Evolutionary conservation across 2,797 vertebrate genomes (phyloP), one percentile per base, ranked within the genome.

Genomic region (Bradypus variegatus): DNA sequence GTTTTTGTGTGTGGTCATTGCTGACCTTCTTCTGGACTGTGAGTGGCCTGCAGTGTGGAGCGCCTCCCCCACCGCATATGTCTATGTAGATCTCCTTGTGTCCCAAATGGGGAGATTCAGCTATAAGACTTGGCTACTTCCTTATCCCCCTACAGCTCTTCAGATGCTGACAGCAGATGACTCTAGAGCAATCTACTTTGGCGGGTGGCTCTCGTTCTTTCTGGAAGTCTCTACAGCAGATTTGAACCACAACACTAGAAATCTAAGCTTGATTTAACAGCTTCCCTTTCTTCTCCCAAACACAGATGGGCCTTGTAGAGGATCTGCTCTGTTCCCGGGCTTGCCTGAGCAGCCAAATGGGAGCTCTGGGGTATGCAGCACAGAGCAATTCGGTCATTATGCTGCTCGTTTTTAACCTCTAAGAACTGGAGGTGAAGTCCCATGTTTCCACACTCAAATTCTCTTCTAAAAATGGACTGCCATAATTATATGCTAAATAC

Each of bases 401-500:
- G 25, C 85, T 77, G 92, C 90, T 92, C 36, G 55, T 76, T 96
- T 95, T 96, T 94, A 96, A 96, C 96, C 95, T 96, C 95, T 92
- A 90, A 96, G 96, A 97, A 95, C 89, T 87, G 85, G 90, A 94
- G 91, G 94, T 95, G 84, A 77, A 92, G 94, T 91, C 91, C 86
- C 94, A 93, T 70, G 33, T 92, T 58, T n/a, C 53, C 67, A 72
- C 33, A 16, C 95, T 86, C 87, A 90, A 95, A 94, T 85, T 86
- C 94, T 95, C 69, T 96, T 96, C 97, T 96, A 94, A 96, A 97
- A 97, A 96, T 86, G 90, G 95, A 94, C 92, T 77, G 41, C 93
- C 94, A 27, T 96, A 97, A 97, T 97, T 97, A 97, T 89, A 94
- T 15, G 91, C 97, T 97, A 96, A 97, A 97, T 97, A 97, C 31